Base-by-base conservation (phyloP, 2,888 invertebrate genomes). In the Chrysolina americana region DNA sequence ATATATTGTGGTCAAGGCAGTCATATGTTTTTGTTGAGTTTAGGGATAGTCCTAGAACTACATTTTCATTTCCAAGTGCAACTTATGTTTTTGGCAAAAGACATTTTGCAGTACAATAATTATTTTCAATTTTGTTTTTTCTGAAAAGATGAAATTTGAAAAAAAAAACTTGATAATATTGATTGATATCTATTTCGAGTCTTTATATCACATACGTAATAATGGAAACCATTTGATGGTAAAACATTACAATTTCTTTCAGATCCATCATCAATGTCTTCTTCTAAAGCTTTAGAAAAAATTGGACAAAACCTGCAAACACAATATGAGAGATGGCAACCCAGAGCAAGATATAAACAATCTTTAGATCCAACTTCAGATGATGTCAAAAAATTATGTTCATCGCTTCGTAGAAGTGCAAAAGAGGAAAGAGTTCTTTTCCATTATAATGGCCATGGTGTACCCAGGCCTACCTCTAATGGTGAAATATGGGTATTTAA, bases 401-500 rank as follows among this genome's bases (percentile, higher is more conserved):
- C 95, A 41, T 98, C 98, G 0, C 89, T 99, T 79, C 91, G 99
- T 13, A 91, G 98, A 80, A 98, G 98, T 89, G 99, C 99, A 5
- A 99, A 99, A 89, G 99, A 99, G 84, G 99, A 99, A 87, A 92
- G 99, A 78, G 98, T 99, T 48, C 89, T 99, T 70, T 99, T 99
- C 89, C 99, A 99, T 89, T 99, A 99, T 88, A 99, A 99, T 88
- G 99, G 99, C 0, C 99, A 99, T 87, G 99, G 99, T 17, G 99
- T 99, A 74, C 99, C 99, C 56, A 95, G 95, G 87, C 99, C 99
- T 44, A 99, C 99, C 11, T 91, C 93, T 19, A 99, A 99, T 89
- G 99, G 99, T 10, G 99, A 99, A 91, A 97, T 99, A 83, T 99
- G 99, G 99, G 98, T 99, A 4, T 99, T 99, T 89, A 99, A 99